Conservation (phyloP, 2,888 invertebrate species). For the Neoascia interrupta region DNA sequence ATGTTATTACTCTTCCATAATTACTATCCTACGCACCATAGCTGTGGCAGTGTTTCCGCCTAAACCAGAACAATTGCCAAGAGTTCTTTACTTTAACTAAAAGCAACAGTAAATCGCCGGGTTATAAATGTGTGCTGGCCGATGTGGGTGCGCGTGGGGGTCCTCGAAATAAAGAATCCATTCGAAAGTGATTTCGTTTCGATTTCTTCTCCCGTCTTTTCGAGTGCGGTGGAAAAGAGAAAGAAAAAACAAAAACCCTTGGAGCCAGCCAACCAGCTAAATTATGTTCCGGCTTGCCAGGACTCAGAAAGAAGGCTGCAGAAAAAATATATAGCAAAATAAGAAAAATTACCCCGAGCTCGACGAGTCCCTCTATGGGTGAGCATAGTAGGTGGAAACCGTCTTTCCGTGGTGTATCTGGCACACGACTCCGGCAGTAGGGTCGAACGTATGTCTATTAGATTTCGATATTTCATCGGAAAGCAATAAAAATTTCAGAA, state of each 20-base stretch:
- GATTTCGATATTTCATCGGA: conserved; percentile 61
- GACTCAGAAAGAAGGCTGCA: not conserved
- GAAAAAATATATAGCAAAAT: conserved; percentile 1
- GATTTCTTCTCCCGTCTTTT: conserved; percentile 74
- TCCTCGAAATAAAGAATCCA: conserved; percentile 57
- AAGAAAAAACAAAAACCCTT: conserved; percentile 26
- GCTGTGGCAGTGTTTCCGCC: conserved; percentile 29
- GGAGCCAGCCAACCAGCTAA: conserved; percentile 35
- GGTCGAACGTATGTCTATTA: conserved; percentile 59
- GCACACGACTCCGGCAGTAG: conserved; percentile 31
- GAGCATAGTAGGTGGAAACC: too few species aligned
- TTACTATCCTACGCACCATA: conserved; percentile 49
- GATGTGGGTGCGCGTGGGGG: not conserved
- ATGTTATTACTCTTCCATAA: conserved; percentile 48
- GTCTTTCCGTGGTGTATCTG: conserved; percentile 35
- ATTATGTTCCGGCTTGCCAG: conserved; percentile 42
- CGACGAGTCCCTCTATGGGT: conserved; percentile 16
- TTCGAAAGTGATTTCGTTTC: conserved; percentile 79
- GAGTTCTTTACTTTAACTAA: conserved; percentile 21
- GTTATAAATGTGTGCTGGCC: not conserved
- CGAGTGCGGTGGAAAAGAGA: not conserved
- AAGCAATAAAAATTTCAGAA: conserved; percentile 59
- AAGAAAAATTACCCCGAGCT: conserved; percentile 43
- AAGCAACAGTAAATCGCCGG: conserved; percentile 52
- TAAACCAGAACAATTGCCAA: conserved; percentile 9